Evolutionary conservation across 2,113 vertebrate species (phyloP).

Genomic region (Polypterus senegalus): DNA sequence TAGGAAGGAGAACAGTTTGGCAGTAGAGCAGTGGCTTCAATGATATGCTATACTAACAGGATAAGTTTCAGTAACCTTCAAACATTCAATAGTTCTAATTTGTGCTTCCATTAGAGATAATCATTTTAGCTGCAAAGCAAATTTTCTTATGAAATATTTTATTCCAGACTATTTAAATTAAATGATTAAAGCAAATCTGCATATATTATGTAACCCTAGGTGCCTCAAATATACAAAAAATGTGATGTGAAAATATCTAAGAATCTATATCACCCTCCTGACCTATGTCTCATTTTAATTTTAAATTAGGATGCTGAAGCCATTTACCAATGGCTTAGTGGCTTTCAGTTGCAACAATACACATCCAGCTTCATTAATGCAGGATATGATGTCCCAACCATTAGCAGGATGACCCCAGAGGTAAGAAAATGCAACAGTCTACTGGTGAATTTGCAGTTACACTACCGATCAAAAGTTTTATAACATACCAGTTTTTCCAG

Average conservation of each 20-base stretch:
- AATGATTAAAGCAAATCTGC: not conserved
- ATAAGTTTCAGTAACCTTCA: too few relatives aligned
- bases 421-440: conserved; percentile 34
- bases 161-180: too few relatives aligned
- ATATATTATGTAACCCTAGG: not conserved
- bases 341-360: conserved; percentile 89
- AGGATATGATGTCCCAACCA: conserved; percentile 87
- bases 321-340: conserved; percentile 83
- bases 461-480: too few relatives aligned
- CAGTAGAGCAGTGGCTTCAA: too few relatives aligned
- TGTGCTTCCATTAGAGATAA: too few relatives aligned
- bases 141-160: too few relatives aligned
- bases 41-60: too few relatives aligned
- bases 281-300: not conserved
- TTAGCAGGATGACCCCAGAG: conserved; percentile 95
- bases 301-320: conserved; percentile 71
- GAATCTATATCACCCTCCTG: not conserved
- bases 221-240: not conserved
- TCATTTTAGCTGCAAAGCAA: too few relatives aligned
- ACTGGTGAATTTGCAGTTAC: too few relatives aligned
- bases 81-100: too few relatives aligned
- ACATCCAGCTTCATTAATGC: conserved; percentile 71
- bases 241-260: not conserved
- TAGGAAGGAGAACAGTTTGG: too few relatives aligned
- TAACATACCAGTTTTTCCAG: too few relatives aligned